phyloP scores from a whole-genome alignment of 2,113 vertebrate genomes.

The Cryptotis parvus region DNA sequence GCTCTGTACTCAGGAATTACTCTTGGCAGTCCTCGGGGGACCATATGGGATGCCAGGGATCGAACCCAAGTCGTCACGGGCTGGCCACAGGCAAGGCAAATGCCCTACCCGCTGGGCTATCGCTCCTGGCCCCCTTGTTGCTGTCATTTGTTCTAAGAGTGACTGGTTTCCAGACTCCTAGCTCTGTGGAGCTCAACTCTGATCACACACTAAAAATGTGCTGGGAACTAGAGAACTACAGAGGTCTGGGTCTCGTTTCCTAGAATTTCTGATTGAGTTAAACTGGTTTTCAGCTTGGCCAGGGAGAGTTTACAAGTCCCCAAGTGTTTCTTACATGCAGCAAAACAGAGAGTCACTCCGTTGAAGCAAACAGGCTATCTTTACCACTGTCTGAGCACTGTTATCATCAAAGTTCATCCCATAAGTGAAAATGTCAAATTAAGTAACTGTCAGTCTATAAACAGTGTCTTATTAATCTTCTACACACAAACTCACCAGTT shows the following conservation, averaged over 20 bases:
- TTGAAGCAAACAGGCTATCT: not conserved
- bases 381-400: not conserved
- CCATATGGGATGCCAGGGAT: no score
- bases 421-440: not conserved
- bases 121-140: no score
- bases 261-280: slow-evolving; percentile 11
- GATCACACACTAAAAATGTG: not conserved
- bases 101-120: no score
- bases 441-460: not conserved
- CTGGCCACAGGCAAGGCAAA: no score
- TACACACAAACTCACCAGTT: not conserved
- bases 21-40: no score
- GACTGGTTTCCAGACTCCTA: not conserved
- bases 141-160: not conserved
- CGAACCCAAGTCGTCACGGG: no score
- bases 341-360: not conserved
- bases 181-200: not conserved
- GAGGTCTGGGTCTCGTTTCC: not conserved
- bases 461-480: not conserved
- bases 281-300: not conserved
- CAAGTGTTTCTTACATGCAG: not conserved
- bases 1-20: no score
- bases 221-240: not conserved
- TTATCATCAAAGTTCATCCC: not conserved
- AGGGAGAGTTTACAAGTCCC: not conserved